phyloP scores from a whole-genome alignment of 2,888 invertebrate genomes.

The Hydraecia micacea region DNA sequence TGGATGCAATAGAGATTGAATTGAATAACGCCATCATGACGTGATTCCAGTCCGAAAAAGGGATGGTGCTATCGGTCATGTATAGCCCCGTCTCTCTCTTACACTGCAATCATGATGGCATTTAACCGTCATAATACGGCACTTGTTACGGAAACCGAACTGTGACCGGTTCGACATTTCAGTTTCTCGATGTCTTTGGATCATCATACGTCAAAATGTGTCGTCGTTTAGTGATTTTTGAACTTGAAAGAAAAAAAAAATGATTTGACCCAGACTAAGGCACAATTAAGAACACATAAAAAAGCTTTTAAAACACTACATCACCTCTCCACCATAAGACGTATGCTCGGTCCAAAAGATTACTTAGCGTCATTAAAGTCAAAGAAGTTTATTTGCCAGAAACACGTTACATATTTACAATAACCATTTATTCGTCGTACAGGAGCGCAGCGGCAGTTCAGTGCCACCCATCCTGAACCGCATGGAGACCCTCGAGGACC shows the following conservation, averaged over 20 bases:
- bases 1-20: too few relatives aligned
- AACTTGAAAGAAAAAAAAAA: not conserved
- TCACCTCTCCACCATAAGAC: not conserved
- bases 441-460: slow-evolving; percentile 98
- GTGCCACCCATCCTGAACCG: slow-evolving; percentile 99
- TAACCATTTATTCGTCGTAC: slow-evolving; percentile 29
- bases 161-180: not conserved
- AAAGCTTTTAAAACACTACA: not conserved
- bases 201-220: not conserved
- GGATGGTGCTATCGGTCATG: not conserved
- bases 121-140: not conserved
- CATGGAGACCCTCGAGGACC: slow-evolving; percentile 96
- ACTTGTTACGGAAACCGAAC: not conserved
- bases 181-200: not conserved
- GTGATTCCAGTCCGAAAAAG: not conserved
- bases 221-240: not conserved
- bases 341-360: not conserved
- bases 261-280: not conserved
- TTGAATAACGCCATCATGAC: not conserved
- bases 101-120: not conserved
- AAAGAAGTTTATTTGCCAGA: not conserved
- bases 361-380: not conserved
- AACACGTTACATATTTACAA: not conserved
- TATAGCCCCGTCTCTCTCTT: not conserved
- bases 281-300: too few relatives aligned